These are phyloP conservation scores for Anaspis maculata DNA, from an alignment of 2,888 invertebrate species.

Conservation along the genomic window DNA sequence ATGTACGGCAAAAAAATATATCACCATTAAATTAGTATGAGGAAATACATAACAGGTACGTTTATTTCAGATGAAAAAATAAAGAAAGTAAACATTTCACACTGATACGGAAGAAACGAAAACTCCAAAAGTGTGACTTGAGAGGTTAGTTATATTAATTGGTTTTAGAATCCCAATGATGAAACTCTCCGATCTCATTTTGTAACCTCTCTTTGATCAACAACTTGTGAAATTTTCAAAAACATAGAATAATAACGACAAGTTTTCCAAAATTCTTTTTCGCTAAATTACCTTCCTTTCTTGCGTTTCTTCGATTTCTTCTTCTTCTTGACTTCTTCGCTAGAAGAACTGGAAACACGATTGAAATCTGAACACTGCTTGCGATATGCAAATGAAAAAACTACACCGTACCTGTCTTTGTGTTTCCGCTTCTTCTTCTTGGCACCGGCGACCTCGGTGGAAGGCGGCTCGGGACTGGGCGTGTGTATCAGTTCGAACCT, in stretches of 20 bases:
- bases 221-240: background rate
- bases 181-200: no score
- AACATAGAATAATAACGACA: conserved; percentile 1
- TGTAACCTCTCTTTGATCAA: no score
- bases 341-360: conserved; percentile 51
- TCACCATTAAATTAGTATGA: conserved; percentile 39
- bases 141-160: no score
- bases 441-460: conserved; percentile 42
- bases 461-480: conserved; percentile 53
- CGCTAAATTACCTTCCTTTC: conserved; percentile 58
- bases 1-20: conserved; percentile 43
- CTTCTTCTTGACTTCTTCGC: conserved; percentile 69
- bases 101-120: conserved; percentile 3
- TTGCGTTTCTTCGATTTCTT: conserved; percentile 71
- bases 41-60: conserved; percentile 6
- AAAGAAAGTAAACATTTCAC: conserved; percentile 8
- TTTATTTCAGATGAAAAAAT: conserved; percentile 13
- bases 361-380: no score
- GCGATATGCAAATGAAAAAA: no score
- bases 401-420: conserved; percentile 61
- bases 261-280: background rate
- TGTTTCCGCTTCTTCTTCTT: conserved; percentile 67
- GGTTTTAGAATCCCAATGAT: no score
- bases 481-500: conserved; percentile 69
- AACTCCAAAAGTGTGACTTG: no score